A percentile compares a stretch with the other conserved stretches of the same genome.
These are phyloP conservation scores for Brachionus paranguensis DNA, from an alignment of 1,140 invertebrate genomes.

Conservation along the genomic window DNA sequence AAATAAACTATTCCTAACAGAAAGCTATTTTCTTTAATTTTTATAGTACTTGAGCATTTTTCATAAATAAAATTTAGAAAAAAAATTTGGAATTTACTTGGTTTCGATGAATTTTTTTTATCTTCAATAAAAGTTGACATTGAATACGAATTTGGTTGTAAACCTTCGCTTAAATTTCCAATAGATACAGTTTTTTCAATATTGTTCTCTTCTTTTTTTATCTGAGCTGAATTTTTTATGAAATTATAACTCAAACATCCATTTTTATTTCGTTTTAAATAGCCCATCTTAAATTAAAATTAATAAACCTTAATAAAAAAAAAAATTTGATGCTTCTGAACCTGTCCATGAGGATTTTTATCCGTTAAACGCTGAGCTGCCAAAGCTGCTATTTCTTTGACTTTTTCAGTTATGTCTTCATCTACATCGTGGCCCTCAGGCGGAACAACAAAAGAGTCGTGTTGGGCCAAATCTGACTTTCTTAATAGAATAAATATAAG, in stretches of 20 bases:
- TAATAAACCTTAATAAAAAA: slow-evolving; percentile 25
- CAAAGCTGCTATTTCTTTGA: slow-evolving; percentile 12
- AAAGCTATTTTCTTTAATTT: no score
- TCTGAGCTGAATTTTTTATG: slow-evolving; percentile 58
- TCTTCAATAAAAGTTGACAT: slow-evolving; percentile 74
- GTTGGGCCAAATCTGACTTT: not conserved
- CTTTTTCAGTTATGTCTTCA: slow-evolving; percentile 9
- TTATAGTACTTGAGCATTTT: no score
- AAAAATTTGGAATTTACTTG: slow-evolving; percentile 54
- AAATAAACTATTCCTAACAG: no score
- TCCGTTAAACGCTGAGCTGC: slow-evolving; percentile 17
- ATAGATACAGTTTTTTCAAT: slow-evolving; percentile 67
- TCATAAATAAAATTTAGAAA: no score
- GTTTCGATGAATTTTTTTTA: slow-evolving; percentile 75
- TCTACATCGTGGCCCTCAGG: slow-evolving; percentile 3
- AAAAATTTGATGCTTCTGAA: not conserved
- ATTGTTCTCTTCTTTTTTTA: slow-evolving; percentile 39
- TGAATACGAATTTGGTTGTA: slow-evolving; percentile 69
- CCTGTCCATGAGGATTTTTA: slow-evolving; percentile 3
- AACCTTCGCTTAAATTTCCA: slow-evolving; percentile 71
- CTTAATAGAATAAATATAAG: not conserved
- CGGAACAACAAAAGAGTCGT: slow-evolving; percentile 11
- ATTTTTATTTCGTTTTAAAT: slow-evolving; percentile 70
- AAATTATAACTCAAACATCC: slow-evolving; percentile 81
- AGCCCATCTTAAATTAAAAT: slow-evolving; percentile 64